A percentile compares a stretch with the other conserved stretches of the same genome.
Evolutionary conservation across 2,797 vertebrate genomes (phyloP).

Genomic region (Acipenser transmontanus): DNA sequence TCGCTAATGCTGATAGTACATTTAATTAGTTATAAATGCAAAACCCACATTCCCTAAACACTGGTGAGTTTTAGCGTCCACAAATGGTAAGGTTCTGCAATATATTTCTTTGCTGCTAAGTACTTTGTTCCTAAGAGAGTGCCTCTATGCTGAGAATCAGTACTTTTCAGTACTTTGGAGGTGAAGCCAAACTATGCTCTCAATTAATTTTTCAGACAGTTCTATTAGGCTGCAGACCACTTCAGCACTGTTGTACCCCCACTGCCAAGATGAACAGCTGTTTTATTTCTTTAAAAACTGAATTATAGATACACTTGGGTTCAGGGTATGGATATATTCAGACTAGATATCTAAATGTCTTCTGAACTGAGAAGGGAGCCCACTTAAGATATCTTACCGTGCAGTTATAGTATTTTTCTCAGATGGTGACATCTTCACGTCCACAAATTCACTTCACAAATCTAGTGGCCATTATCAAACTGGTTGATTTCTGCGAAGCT

Average conservation of each 20-base stretch:
- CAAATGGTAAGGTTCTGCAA: background rate
- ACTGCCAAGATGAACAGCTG: background rate
- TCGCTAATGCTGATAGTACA: background rate
- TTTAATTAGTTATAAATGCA: conserved; percentile 1
- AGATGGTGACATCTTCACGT: background rate
- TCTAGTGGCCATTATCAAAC: too few species aligned
- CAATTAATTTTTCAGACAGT: conserved; percentile 7
- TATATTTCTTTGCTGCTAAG: too few species aligned
- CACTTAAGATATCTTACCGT: background rate
- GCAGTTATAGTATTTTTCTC: background rate
- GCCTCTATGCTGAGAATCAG: background rate
- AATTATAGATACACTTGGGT: background rate
- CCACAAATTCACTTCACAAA: too few species aligned
- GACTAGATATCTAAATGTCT: background rate
- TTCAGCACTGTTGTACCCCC: background rate
- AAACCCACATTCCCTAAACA: background rate
- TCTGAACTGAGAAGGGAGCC: conserved; percentile 2
- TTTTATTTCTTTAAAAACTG: background rate
- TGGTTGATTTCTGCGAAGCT: too few species aligned
- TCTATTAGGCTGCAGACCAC: background rate
- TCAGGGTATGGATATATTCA: background rate
- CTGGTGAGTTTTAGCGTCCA: background rate
- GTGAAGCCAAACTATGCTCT: background rate
- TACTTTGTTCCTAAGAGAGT: conserved; percentile 3
- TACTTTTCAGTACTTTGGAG: background rate